Evolutionary conservation across 2,113 vertebrate genomes (phyloP).

Genomic region (Salvelinus sp.): DNA sequence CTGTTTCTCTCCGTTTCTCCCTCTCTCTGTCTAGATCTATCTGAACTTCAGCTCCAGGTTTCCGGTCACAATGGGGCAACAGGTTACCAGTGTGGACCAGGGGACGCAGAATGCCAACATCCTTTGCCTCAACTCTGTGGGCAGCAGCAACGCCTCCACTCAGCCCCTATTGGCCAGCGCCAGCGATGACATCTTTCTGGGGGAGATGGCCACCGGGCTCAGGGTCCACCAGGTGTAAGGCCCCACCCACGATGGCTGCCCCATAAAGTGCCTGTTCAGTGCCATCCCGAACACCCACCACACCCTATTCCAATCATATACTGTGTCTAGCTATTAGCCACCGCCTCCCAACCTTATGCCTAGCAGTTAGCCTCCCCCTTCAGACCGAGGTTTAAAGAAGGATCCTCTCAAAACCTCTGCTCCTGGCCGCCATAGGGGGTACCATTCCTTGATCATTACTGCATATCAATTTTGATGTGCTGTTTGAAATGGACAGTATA

Average conservation of each 20-base stretch:
- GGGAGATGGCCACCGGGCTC: conserved; percentile 56
- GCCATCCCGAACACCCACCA: conserved; percentile 29
- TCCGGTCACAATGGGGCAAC: conserved; percentile 58
- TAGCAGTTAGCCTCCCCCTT: neutral
- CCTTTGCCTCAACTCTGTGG: conserved; percentile 74
- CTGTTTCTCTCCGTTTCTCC: neutral
- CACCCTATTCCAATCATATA: neutral
- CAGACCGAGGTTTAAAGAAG: neutral
- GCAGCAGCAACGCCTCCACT: conserved; percentile 76
- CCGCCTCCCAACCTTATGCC: too few relatives aligned
- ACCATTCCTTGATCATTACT: neutral
- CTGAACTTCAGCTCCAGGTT: conserved; percentile 84
- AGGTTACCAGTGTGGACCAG: conserved; percentile 57
- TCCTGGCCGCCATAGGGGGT: neutral
- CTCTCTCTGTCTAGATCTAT: conserved; percentile 79
- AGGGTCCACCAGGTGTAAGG: conserved; percentile 59
- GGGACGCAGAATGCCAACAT: conserved; percentile 57
- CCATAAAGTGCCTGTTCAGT: conserved; percentile 68
- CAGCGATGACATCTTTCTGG: conserved; percentile 78
- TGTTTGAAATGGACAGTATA: conserved; percentile 4
- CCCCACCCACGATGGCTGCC: conserved; percentile 45
- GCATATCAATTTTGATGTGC: neutral
- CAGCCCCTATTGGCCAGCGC: conserved; percentile 87
- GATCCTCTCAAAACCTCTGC: neutral
- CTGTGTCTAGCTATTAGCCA: neutral